A percentile compares a stretch with the other conserved stretches of the same genome.
Evolutionary conservation across 2,797 vertebrate genomes (phyloP).

Genomic region (Oophaga sylvatica): DNA sequence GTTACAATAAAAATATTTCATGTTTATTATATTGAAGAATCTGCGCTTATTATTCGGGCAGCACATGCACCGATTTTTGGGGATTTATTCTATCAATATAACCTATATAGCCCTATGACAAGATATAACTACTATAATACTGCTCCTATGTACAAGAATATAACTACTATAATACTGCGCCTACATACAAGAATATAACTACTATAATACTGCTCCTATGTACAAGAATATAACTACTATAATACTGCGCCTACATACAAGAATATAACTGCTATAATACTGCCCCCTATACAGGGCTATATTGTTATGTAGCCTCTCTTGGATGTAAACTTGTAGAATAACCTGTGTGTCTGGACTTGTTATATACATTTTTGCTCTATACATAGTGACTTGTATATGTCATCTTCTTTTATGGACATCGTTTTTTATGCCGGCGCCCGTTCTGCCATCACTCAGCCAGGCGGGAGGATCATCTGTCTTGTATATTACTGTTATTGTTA

Average conservation of each 20-base stretch:
- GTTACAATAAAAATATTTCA: too few species aligned
- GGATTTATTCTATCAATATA: too few species aligned
- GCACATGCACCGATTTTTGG: too few species aligned
- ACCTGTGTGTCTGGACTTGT: not conserved
- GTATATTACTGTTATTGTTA: conserved; percentile 2
- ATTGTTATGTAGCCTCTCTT: not conserved
- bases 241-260: not conserved
- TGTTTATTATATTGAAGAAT: too few species aligned
- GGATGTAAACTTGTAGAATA: not conserved
- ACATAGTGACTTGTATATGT: not conserved
- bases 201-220: conserved; percentile 4
- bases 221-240: not conserved
- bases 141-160: conserved; percentile 7
- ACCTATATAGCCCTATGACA: too few species aligned
- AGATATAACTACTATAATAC: conserved; percentile 23
- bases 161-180: conserved; percentile 16
- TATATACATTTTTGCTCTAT: not conserved
- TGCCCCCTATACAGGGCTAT: not conserved
- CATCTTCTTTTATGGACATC: not conserved
- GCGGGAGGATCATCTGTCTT: not conserved
- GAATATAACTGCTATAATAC: not conserved
- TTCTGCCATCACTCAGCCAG: not conserved
- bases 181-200: conserved; percentile 19
- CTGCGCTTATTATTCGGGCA: too few species aligned
- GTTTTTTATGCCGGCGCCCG: not conserved